Conservation (phyloP, 2,797 vertebrate species). For the Danio choprae region DNA sequence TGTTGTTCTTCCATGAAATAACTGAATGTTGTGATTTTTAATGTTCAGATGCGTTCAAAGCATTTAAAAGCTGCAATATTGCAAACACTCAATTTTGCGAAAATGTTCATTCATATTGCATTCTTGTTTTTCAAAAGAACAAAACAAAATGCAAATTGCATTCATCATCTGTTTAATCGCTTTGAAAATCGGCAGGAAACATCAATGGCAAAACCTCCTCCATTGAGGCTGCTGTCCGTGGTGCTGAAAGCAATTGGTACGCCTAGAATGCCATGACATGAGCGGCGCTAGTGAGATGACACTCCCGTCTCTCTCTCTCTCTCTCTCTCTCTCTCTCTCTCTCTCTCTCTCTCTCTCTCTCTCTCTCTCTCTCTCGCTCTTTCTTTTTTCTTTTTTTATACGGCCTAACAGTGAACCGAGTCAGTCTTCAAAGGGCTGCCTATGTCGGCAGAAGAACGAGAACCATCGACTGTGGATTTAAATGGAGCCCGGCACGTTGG, state of each 20-base stretch:
- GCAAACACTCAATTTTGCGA: neutral
- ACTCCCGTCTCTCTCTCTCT: slow-evolving; percentile 52
- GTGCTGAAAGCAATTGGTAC: slow-evolving; percentile 77
- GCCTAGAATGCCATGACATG: slow-evolving; percentile 57
- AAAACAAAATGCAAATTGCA: slow-evolving; percentile 64
- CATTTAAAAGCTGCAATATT: neutral
- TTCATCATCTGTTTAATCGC: slow-evolving; percentile 62
- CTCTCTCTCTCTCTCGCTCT: slow-evolving; percentile 36
- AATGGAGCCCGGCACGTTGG: slow-evolving; percentile 79
- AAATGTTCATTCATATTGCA: neutral
- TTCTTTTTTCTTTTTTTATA: slow-evolving; percentile 39
- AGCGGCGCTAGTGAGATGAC: slow-evolving; percentile 65
- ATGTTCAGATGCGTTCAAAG: neutral
- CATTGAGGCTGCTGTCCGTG: slow-evolving; percentile 79
- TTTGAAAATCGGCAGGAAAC: slow-evolving; percentile 45
- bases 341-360: slow-evolving; percentile 23
- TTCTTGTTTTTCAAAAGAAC: neutral
- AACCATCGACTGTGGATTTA: slow-evolving; percentile 76
- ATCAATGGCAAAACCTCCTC: slow-evolving; percentile 27
- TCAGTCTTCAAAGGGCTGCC: slow-evolving; percentile 74
- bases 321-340: slow-evolving; percentile 30
- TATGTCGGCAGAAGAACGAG: slow-evolving; percentile 63
- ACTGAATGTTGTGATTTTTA: neutral
- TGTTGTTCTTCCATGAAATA: neutral
- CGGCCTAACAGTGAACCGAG: slow-evolving; percentile 63